Evolutionary conservation across 2,797 vertebrate genomes (phyloP).

Genomic region (Eptatretus atami): DNA sequence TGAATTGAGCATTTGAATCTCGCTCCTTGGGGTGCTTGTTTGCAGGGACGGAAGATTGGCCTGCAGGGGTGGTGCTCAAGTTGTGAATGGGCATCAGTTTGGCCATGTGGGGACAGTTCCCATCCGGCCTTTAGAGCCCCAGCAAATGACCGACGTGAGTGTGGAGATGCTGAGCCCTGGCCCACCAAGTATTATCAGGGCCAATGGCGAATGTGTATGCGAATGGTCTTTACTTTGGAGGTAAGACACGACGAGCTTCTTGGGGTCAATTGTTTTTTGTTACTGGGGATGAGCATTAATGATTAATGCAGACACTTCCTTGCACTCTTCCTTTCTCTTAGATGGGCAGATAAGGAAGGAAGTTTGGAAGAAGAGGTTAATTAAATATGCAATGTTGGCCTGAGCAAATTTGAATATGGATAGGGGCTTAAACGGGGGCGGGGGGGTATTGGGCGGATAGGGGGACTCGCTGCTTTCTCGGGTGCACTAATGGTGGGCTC

Average conservation of each 20-base stretch:
- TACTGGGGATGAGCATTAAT: constrained; percentile 23
- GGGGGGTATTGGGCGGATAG: no score
- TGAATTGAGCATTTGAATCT: not conserved
- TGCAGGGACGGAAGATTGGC: constrained; percentile 67
- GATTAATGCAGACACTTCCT: no score
- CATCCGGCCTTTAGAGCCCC: constrained; percentile 81
- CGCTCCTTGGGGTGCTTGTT: not conserved
- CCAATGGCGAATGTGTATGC: constrained; percentile 99
- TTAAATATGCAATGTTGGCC: no score
- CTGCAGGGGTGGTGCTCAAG: constrained; percentile 82
- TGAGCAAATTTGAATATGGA: no score
- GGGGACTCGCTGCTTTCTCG: no score
- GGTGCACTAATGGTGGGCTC: no score
- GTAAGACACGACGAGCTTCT: constrained; percentile 18
- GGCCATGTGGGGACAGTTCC: constrained; percentile 88
- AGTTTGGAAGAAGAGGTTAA: no score
- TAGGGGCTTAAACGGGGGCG: no score
- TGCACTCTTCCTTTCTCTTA: no score
- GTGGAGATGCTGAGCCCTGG: constrained; percentile 93
- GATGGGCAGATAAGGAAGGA: no score
- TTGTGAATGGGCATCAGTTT: constrained; percentile 90
- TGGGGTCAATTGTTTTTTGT: constrained; percentile 7
- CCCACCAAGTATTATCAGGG: constrained; percentile 85
- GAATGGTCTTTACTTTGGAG: constrained; percentile 82
- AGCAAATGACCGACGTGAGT: constrained; percentile 77